Conservation (phyloP, 1,140 invertebrate genomes). For the Bilobella aurantiaca region DNA sequence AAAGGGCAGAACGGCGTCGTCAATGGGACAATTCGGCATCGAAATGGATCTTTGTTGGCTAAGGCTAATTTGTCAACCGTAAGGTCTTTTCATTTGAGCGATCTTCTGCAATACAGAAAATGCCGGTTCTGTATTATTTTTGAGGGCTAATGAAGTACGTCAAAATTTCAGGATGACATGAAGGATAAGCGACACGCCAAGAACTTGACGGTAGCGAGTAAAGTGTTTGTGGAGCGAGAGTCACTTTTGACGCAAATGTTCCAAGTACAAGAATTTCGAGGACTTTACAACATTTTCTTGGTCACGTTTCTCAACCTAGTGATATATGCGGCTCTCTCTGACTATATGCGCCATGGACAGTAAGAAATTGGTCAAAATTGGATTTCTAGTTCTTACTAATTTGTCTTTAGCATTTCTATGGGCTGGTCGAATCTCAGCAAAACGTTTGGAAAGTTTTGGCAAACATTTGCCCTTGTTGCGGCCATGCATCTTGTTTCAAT, state of each 20-base stretch:
- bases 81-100: too few relatives aligned
- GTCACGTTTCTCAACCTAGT: slow-evolving; percentile 63
- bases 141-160: not conserved
- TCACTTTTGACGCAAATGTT: slow-evolving; percentile 67
- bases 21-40: not conserved
- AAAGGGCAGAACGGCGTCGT: not conserved
- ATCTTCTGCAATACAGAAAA: too few relatives aligned
- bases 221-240: slow-evolving; percentile 56
- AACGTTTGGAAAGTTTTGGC: slow-evolving; percentile 19
- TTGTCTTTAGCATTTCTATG: slow-evolving; percentile 16
- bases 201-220: slow-evolving; percentile 40
- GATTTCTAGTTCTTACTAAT: not conserved
- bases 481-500: slow-evolving; percentile 15
- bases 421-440: slow-evolving; percentile 17
- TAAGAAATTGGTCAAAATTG: slow-evolving; percentile 43
- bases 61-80: too few relatives aligned
- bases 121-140: too few relatives aligned
- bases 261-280: slow-evolving; percentile 63
- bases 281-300: slow-evolving; percentile 71
- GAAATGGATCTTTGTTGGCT: too few relatives aligned
- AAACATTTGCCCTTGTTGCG: slow-evolving; percentile 1
- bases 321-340: slow-evolving; percentile 57
- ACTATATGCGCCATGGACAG: slow-evolving; percentile 61
- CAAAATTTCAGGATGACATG: too few relatives aligned
- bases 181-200: not conserved